phyloP scores from a whole-genome alignment of 2,797 vertebrate genomes.

The Crypturellus tataupa region DNA sequence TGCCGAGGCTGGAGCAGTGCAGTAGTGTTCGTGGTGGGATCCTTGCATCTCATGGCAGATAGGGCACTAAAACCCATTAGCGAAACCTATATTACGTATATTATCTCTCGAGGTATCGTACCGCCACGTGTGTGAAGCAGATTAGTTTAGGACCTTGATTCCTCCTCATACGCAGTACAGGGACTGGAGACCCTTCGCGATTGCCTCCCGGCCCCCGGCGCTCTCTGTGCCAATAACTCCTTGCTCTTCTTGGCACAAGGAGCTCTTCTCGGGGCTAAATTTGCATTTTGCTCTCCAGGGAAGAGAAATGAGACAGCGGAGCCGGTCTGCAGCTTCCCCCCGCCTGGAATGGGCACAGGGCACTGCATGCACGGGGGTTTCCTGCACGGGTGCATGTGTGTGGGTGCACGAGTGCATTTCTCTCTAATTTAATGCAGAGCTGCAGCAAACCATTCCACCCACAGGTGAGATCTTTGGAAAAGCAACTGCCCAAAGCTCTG shows the following conservation, averaged over 20 bases:
- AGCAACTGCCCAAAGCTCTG: conserved; percentile 63
- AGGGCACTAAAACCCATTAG: background rate
- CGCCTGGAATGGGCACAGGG: accelerated
- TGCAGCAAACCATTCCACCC: conserved; percentile 53
- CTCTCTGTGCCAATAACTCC: background rate
- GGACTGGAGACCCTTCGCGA: background rate
- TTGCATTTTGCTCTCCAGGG: background rate
- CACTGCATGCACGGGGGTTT: background rate
- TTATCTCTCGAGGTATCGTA: background rate
- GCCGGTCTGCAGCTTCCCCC: background rate
- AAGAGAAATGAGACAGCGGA: background rate
- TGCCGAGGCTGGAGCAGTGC: background rate
- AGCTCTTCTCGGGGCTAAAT: background rate
- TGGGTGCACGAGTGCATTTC: background rate
- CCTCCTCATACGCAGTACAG: background rate
- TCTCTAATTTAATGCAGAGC: conserved; percentile 49
- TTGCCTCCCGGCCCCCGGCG: conserved; percentile 27
- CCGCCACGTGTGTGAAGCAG: background rate
- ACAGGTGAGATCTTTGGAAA: conserved; percentile 75
- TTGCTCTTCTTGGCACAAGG: conserved; percentile 1
- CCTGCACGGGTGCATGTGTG: background rate
- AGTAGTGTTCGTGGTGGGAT: accelerated
- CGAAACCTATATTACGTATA: accelerated
- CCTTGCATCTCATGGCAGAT: background rate
- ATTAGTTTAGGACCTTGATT: background rate